Percentiles rank a stretch among this genome's conserved stretches.
phyloP scores from a whole-genome alignment of 2,113 vertebrate genomes.

The Ptilorrhoa leucosticta region DNA sequence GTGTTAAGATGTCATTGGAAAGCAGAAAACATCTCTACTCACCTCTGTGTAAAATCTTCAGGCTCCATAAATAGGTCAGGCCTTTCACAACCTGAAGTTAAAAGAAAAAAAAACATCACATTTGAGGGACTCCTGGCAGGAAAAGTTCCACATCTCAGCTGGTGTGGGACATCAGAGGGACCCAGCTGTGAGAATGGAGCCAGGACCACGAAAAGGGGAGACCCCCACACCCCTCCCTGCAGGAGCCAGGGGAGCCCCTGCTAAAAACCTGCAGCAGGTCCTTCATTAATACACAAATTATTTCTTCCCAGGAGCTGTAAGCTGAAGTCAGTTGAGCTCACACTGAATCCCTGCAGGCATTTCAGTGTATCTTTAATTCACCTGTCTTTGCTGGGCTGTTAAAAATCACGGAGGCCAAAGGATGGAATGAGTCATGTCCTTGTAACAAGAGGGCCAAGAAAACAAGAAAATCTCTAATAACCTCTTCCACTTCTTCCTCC shows the following conservation, averaged over 20 bases:
- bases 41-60: constrained; percentile 99
- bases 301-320: neutral
- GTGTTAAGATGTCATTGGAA: neutral
- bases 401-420: neutral
- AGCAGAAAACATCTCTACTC: constrained; percentile 51
- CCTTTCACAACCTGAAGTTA: constrained; percentile 91
- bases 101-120: neutral
- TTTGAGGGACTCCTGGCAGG: neutral
- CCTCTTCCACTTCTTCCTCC: neutral
- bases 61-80: constrained; percentile 95
- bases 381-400: neutral
- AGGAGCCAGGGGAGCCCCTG: neutral
- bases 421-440: neutral
- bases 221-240: neutral
- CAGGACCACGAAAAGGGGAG: neutral
- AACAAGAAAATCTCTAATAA: neutral
- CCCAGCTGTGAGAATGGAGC: fast-evolving
- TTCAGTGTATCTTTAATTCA: neutral
- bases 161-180: neutral
- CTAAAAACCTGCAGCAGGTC: neutral
- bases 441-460: neutral
- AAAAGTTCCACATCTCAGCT: neutral
- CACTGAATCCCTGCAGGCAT: neutral
- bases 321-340: fast-evolving
- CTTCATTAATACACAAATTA: neutral